Conservation (phyloP, 2,888 invertebrate genomes). For the Heliconius erato region DNA sequence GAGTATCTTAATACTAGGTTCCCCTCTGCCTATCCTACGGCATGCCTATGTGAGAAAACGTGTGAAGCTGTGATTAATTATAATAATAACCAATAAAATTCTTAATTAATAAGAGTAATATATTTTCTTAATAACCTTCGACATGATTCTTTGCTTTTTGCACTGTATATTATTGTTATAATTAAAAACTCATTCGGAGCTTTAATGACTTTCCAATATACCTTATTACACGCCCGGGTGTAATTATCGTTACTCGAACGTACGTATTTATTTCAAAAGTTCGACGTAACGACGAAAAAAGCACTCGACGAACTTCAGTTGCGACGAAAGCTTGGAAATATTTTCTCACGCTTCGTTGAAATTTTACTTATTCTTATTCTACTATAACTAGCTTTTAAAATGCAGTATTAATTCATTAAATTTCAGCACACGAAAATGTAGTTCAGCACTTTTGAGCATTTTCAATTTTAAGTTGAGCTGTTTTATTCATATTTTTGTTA, state of each 20-base stretch:
- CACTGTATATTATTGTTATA: constrained; percentile 24
- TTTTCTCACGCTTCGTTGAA: constrained; percentile 1
- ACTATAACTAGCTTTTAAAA: constrained; percentile 19
- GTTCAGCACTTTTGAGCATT: constrained; percentile 8
- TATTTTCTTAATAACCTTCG: not conserved
- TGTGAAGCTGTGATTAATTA: too few relatives aligned
- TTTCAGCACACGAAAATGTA: constrained; percentile 9
- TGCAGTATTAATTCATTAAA: constrained; percentile 15
- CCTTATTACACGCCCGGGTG: constrained; percentile 27
- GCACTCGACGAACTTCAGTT: constrained; percentile 4
- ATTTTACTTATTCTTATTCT: not conserved
- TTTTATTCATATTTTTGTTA: constrained; percentile 20
- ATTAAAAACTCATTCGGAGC: constrained; percentile 38
- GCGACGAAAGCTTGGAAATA: constrained; percentile 13
- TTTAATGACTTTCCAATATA: constrained; percentile 42
- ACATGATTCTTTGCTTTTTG: not conserved
- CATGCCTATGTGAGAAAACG: too few relatives aligned
- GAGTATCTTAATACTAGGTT: too few relatives aligned
- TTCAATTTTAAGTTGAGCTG: not conserved
- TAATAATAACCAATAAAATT: too few relatives aligned
- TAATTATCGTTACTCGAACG: constrained; percentile 31
- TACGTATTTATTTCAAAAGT: constrained; percentile 24
- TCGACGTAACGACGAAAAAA: constrained; percentile 24
- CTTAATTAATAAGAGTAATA: too few relatives aligned
- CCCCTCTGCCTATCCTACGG: too few relatives aligned